phyloP scores from a whole-genome alignment of 2,888 invertebrate species.

The Drosophila paucipuncta region DNA sequence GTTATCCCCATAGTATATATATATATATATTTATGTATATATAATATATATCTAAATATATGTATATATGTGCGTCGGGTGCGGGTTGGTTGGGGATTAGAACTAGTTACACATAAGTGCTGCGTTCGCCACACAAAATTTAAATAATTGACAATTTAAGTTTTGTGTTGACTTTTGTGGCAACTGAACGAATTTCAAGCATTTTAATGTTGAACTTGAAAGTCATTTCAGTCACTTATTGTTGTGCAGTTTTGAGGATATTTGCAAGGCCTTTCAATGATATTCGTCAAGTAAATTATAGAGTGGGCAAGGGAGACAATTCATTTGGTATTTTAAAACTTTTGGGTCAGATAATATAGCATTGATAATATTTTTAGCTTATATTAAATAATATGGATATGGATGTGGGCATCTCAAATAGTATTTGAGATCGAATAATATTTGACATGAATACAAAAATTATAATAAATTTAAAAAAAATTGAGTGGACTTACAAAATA shows the following conservation, averaged over 20 bases:
- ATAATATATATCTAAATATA: constrained; percentile 2
- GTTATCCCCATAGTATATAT: constrained; percentile 22
- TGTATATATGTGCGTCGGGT: constrained; percentile 3
- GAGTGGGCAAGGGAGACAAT: not conserved
- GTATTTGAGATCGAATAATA: not conserved
- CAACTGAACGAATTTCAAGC: constrained; percentile 22
- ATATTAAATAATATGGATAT: not conserved
- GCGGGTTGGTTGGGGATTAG: constrained; percentile 20
- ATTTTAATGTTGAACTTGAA: constrained; percentile 47
- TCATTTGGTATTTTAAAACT: not conserved
- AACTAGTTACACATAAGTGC: constrained; percentile 50
- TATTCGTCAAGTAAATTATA: not conserved
- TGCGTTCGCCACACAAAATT: constrained; percentile 51
- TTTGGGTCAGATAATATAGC: not conserved
- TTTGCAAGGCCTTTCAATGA: constrained; percentile 1
- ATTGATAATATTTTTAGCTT: not conserved
- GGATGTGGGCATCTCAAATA: not conserved
- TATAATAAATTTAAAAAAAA: not conserved
- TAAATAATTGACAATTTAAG: constrained; percentile 67
- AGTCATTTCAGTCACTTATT: constrained; percentile 3
- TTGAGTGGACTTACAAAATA: not conserved
- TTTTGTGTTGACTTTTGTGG: constrained; percentile 39
- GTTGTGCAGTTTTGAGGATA: constrained; percentile 1
- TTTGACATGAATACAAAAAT: not conserved
- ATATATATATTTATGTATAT: not conserved